Percentiles rank a stretch among this genome's conserved stretches.
These are phyloP conservation scores for Hyperoplus immaculatus DNA, from an alignment of 2,797 vertebrate species.

Conservation along the genomic window DNA sequence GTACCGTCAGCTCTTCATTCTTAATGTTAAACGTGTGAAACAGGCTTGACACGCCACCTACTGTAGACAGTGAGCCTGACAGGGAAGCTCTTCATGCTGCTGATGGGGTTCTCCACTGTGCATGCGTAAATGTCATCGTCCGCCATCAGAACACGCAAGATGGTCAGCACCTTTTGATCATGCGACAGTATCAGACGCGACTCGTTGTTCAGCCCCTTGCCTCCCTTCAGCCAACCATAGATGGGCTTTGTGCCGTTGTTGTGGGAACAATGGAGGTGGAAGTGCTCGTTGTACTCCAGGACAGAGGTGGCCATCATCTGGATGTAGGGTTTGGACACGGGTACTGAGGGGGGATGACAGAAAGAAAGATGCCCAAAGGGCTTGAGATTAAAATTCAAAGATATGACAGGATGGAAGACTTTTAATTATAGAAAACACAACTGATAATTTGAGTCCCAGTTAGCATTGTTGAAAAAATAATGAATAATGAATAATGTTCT, in stretches of 20 bases:
- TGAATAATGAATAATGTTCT: not conserved
- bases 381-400: conserved; percentile 23
- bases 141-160: conserved; percentile 91
- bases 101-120: conserved; percentile 94
- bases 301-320: conserved; percentile 94
- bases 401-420: not conserved
- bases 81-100: conserved; percentile 90
- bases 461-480: conserved; percentile 6
- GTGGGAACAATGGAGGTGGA: conserved; percentile 94
- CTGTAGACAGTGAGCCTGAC: conserved; percentile 96
- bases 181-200: conserved; percentile 92
- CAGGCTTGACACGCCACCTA: conserved; percentile 83
- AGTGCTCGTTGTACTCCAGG: conserved; percentile 94
- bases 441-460: conserved; percentile 1
- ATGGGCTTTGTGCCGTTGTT: conserved; percentile 94
- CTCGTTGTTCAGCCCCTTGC: conserved; percentile 92
- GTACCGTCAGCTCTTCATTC: conserved; percentile 1
- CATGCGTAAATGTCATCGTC: conserved; percentile 95
- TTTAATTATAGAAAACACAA: conserved; percentile 4
- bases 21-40: not conserved
- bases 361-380: conserved; percentile 12
- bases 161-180: conserved; percentile 95
- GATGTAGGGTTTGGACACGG: conserved; percentile 94
- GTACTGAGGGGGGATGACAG: conserved; percentile 83
- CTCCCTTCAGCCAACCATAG: conserved; percentile 95